Percentiles rank a stretch among this genome's conserved stretches.
phyloP scores from a whole-genome alignment of 2,888 invertebrate genomes.

The Oscheius sp. region DNA sequence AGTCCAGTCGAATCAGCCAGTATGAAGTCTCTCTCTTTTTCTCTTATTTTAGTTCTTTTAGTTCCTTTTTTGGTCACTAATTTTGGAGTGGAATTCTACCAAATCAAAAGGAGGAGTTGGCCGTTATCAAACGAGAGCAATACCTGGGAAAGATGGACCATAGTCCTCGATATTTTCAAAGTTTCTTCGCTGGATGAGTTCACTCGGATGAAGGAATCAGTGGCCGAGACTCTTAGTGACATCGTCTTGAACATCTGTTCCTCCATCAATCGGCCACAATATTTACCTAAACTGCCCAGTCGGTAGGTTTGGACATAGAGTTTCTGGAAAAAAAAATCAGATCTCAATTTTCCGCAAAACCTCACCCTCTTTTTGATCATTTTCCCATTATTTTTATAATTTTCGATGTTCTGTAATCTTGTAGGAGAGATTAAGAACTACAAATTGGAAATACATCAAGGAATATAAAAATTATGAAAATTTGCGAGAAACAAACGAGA shows the following conservation, averaged over 20 bases:
- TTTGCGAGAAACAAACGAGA: no score
- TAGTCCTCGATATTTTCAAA: constrained; percentile 86
- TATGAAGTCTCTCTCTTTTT: constrained; percentile 15
- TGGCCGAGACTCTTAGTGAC: constrained; percentile 79
- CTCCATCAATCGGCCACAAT: constrained; percentile 93
- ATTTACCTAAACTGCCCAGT: constrained; percentile 84
- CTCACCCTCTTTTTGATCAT: neutral
- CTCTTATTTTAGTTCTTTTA: constrained; percentile 19
- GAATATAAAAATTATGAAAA: no score
- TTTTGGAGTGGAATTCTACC: constrained; percentile 62
- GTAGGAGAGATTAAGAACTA: no score
- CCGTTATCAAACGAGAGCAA: constrained; percentile 88
- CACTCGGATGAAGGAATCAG: constrained; percentile 82
- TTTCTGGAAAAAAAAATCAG: neutral
- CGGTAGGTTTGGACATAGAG: constrained; percentile 4
- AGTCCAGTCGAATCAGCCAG: constrained; percentile 46
- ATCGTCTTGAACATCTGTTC: constrained; percentile 93
- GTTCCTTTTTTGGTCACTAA: constrained; percentile 55
- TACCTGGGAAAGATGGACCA: constrained; percentile 98
- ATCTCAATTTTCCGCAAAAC: no score
- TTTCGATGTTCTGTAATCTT: no score
- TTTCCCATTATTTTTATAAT: neutral
- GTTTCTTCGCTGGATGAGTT: constrained; percentile 79
- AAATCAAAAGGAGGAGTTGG: constrained; percentile 77
- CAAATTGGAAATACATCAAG: no score